Evolutionary conservation across 2,888 invertebrate species (phyloP).

Genomic region (Oxytorus armatus): DNA sequence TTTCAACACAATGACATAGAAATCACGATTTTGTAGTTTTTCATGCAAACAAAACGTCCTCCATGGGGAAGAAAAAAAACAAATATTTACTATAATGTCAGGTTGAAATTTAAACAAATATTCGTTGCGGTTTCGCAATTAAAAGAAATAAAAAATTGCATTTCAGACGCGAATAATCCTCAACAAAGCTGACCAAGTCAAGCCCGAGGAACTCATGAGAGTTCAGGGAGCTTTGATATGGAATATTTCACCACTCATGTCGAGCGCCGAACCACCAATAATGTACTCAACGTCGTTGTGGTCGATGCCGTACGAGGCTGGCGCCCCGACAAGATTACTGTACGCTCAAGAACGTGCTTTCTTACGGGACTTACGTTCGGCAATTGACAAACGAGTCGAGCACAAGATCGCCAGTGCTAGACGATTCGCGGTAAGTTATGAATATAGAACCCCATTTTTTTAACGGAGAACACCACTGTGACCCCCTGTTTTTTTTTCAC

Average conservation of each 20-base stretch:
- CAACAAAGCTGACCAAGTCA: constrained; percentile 97
- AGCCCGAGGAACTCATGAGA: constrained; percentile 96
- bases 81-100: too few species aligned
- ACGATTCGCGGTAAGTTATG: constrained; percentile 94
- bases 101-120: too few species aligned
- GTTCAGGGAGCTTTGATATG: constrained; percentile 97
- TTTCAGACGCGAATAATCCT: constrained; percentile 94
- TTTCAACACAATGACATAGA: too few species aligned
- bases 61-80: too few species aligned
- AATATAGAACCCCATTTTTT: background rate
- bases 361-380: constrained; percentile 93
- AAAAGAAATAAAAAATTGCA: constrained; percentile 10
- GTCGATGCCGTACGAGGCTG: constrained; percentile 93
- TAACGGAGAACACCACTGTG: too few species aligned
- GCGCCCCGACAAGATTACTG: constrained; percentile 92
- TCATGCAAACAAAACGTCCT: too few species aligned
- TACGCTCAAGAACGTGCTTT: constrained; percentile 96
- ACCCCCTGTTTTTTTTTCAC: too few species aligned
- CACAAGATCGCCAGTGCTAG: constrained; percentile 97
- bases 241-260: constrained; percentile 98
- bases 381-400: constrained; percentile 95
- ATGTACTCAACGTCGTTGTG: constrained; percentile 96
- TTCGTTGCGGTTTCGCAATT: too few species aligned
- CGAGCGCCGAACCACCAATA: constrained; percentile 96
- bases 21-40: too few species aligned